Evolutionary conservation across 2,888 invertebrate genomes (phyloP).

Genomic region (Pterostichus madidus): DNA sequence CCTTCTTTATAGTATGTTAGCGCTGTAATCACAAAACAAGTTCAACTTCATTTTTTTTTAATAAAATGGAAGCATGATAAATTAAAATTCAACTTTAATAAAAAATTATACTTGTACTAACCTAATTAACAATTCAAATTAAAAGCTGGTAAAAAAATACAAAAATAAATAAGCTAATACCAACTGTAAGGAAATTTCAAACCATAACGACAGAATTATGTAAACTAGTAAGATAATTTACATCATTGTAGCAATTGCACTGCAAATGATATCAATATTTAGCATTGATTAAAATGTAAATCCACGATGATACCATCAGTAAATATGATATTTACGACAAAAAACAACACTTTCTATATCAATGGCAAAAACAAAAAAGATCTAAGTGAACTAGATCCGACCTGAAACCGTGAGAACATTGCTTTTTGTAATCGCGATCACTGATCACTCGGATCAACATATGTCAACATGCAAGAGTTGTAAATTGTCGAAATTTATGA

Average conservation of each 20-base stretch:
- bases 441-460: background rate
- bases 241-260: slow-evolving; percentile 12
- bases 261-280: slow-evolving; percentile 34
- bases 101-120: background rate
- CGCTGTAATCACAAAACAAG: no score
- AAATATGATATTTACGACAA: slow-evolving; percentile 6
- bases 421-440: background rate
- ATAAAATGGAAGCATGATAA: no score
- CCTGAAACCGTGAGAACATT: slow-evolving; percentile 36
- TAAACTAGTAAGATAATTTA: background rate
- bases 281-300: slow-evolving; percentile 39
- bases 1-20: no score
- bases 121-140: background rate
- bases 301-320: slow-evolving; percentile 21
- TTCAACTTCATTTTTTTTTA: no score
- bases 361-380: slow-evolving; percentile 29
- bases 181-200: background rate
- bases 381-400: slow-evolving; percentile 23
- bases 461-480: background rate
- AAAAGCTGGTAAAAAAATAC: background rate
- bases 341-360: slow-evolving; percentile 42
- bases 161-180: background rate
- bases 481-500: slow-evolving; percentile 13
- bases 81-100: no score
- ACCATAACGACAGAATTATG: background rate